Evolutionary conservation across 2,797 vertebrate genomes (phyloP), one percentile per base, ranked within the genome.

Genomic region (Halcyon smyrnensis): DNA sequence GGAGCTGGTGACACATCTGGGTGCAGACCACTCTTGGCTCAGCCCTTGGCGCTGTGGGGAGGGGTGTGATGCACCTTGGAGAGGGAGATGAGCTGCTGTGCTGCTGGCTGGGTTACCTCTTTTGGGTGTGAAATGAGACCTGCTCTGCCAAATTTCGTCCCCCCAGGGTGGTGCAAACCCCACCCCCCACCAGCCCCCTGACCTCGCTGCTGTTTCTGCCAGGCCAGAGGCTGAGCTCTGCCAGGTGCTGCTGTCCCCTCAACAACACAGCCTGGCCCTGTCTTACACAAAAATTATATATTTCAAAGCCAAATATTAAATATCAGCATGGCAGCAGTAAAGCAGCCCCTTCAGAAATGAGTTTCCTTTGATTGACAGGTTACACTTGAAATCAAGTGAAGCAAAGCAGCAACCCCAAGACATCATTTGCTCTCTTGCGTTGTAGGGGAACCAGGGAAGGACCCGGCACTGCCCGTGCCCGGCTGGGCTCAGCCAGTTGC

Each of bases 361-460:
- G 36, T 8, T 25, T 86, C 15, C 46, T 84, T n/a, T 10, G 74
- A 37, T 24, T 37, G 41, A 46, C 1, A 9, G 17, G 41, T 45
- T 41, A 15, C 32, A 5, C 13, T 53, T 20, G 39, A 84, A 50
- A 93, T 24, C 12, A 45, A 59, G 59, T 0, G 1, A 82, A 57
- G 71, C 77, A 80, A 78, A 84, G 64, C 50, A 73, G 53, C 23
- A 20, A 5, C 41, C 41, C n/a, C 51, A 37, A 25, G 0, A 1
- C 0, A 2, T 16, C 0, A 0, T 34, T 39, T 65, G 67, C 74
- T 14, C 8, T 86, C 32, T 43, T 0, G 2, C 2, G 5, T 4
- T 8, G 56, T 67, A 51, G 12, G 0, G 4, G 34, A 32, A 36
- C 20, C 57, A 59, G 64, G 28, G 50, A 27, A 36, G 28, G 48